phyloP scores from a whole-genome alignment of 2,888 invertebrate species.

The Craniophora ligustri region DNA sequence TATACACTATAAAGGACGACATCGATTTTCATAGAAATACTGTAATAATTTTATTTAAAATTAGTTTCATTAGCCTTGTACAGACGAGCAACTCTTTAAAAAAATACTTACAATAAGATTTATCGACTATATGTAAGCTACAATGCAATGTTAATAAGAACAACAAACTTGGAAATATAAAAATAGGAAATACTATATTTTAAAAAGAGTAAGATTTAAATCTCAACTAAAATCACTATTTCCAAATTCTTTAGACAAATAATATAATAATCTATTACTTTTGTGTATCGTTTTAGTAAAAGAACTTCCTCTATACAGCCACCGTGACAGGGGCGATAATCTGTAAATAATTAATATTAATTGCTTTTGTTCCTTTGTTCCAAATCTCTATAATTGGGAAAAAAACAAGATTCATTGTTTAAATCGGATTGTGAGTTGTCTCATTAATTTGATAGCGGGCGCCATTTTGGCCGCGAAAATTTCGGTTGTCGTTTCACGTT shows the following conservation, averaged over 20 bases:
- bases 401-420: conserved; percentile 52
- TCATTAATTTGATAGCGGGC: conserved; percentile 33
- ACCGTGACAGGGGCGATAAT: conserved; percentile 51
- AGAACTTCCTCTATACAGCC: conserved; percentile 11
- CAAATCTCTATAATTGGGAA: conserved; percentile 45
- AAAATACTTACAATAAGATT: no score
- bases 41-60: no score
- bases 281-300: conserved; percentile 3
- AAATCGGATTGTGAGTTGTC: conserved; percentile 34
- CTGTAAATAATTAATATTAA: conserved; percentile 61
- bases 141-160: no score
- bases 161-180: no score
- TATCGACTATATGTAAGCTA: no score
- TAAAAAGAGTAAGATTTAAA: no score
- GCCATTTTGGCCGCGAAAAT: conserved; percentile 1
- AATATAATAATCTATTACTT: conserved; percentile 23
- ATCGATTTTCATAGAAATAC: no score
- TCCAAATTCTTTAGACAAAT: not conserved
- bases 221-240: not conserved
- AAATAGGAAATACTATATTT: no score
- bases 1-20: no score
- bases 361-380: conserved; percentile 46
- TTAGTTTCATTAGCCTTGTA: no score
- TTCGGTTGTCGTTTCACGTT: conserved; percentile 7
- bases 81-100: no score